Percentiles rank a stretch among this genome's conserved stretches.
These are phyloP conservation scores for Papilio polytes DNA, from an alignment of 1,140 invertebrate genomes.

Conservation along the genomic window DNA sequence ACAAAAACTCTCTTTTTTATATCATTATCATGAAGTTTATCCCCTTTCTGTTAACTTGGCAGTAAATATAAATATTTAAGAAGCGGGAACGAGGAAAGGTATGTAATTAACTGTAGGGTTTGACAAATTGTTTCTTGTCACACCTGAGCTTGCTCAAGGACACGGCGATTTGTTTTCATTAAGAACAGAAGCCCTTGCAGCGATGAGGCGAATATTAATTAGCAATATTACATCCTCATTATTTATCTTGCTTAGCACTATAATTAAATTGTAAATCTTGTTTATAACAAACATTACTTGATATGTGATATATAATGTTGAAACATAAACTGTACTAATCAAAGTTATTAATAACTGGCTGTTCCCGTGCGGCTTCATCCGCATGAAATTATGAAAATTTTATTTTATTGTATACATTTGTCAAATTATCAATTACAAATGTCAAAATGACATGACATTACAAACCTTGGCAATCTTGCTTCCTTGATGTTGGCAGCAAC, in stretches of 20 bases:
- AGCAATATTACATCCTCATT: slow-evolving; percentile 11
- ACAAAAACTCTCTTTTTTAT: no score
- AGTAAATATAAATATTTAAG: background rate
- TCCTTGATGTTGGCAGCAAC: no score
- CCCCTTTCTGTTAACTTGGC: background rate
- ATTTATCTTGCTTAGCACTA: slow-evolving; percentile 2
- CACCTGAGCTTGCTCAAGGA: slow-evolving; percentile 12
- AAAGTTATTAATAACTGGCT: no score
- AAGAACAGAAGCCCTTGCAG: slow-evolving; percentile 11
- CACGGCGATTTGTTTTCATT: slow-evolving; percentile 18
- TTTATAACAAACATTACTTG: background rate
- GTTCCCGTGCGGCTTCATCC: no score
- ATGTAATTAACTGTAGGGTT: slow-evolving; percentile 12
- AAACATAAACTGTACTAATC: background rate
- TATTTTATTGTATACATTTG: no score
- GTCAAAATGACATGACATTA: no score
- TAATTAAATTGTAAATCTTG: slow-evolving; percentile 2
- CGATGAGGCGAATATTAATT: slow-evolving; percentile 5
- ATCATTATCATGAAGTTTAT: no score
- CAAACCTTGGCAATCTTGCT: no score
- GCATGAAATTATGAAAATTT: no score
- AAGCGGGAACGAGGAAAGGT: background rate
- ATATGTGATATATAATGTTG: background rate
- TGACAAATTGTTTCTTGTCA: slow-evolving; percentile 16
- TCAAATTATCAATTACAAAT: no score